Base-by-base conservation (phyloP, 2,113 vertebrate species). In the Leiothrix lutea region DNA sequence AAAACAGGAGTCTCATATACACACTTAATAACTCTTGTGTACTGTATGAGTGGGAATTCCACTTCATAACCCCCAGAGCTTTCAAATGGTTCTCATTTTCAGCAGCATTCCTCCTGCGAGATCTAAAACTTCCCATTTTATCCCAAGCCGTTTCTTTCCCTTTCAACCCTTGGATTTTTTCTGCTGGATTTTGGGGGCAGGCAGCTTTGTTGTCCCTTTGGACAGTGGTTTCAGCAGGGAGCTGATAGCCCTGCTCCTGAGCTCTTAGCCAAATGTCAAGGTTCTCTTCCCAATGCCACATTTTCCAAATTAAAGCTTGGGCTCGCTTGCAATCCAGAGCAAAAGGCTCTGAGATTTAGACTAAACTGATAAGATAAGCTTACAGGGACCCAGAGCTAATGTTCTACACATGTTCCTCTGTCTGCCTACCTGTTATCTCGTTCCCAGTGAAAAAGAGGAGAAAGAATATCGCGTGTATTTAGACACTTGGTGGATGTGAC, bases 1-100 rank as follows among this genome's bases (percentile, higher is more conserved):
- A 98, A 98, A 98, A 98, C 98, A 98, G 98, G 97, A 97, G 97
- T 97, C 97, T 98, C 96, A 89, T 97, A 97, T 96, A 97, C 96
- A 97, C 98, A 98, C 98, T 98, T 98, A 98, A 98, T 98, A 98
- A 98, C 97, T 98, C 98, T 98, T 98, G 97, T 93, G 96, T 97
- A 97, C 97, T 97, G 93, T 97, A 96, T 97, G 95, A 98, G 97
- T 96, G 98, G 97, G 98, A 98, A 98, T 98, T 98, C 97, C 97
- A 98, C 97, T 97, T 97, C 88, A 95, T 97, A 98, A 97, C 97
- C 98, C 97, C 96, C 91, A 91, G 97, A 98, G 97, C 94, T 97
- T 98, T 98, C 67, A 80, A 97, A 96, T 98, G 97, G 98, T 97
- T 98, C 96, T 98, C 97, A 96, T 98, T 98, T 98, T 98, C 90